These are phyloP conservation scores for Acipenser oxyrinchus DNA, from an alignment of 2,797 vertebrate genomes.

Conservation along the genomic window DNA sequence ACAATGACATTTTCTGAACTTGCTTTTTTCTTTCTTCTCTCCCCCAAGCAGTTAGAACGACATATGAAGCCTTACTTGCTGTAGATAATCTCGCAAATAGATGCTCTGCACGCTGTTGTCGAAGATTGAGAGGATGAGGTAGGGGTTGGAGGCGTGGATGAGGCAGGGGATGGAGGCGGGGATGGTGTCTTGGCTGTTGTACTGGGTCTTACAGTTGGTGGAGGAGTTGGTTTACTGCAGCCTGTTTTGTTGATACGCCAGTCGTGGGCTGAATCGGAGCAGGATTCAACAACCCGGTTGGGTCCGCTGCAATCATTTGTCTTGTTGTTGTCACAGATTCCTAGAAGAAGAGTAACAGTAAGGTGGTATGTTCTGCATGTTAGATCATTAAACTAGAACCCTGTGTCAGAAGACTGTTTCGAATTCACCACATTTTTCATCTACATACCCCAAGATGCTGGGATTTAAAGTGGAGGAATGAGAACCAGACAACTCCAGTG, in stretches of 20 bases:
- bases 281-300: slow-evolving; percentile 44
- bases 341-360: slow-evolving; percentile 38
- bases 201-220: slow-evolving; percentile 20
- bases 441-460: neutral
- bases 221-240: slow-evolving; percentile 33
- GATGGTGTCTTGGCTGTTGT: slow-evolving; percentile 7
- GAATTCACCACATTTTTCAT: too few relatives aligned
- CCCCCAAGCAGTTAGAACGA: neutral
- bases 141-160: neutral
- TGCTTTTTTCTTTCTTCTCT: neutral
- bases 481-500: neutral
- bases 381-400: too few relatives aligned
- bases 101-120: slow-evolving; percentile 27
- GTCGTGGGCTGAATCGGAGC: slow-evolving; percentile 54
- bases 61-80: slow-evolving; percentile 37
- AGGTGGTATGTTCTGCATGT: too few relatives aligned
- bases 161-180: neutral
- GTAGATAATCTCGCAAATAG: slow-evolving; percentile 43
- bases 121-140: neutral
- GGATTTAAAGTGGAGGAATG: neutral
- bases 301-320: slow-evolving; percentile 72
- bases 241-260: slow-evolving; percentile 63
- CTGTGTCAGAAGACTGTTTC: too few relatives aligned
- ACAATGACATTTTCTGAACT: neutral
- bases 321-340: slow-evolving; percentile 70